phyloP scores from a whole-genome alignment of 2,113 vertebrate genomes.

The Maccullochella peelii region DNA sequence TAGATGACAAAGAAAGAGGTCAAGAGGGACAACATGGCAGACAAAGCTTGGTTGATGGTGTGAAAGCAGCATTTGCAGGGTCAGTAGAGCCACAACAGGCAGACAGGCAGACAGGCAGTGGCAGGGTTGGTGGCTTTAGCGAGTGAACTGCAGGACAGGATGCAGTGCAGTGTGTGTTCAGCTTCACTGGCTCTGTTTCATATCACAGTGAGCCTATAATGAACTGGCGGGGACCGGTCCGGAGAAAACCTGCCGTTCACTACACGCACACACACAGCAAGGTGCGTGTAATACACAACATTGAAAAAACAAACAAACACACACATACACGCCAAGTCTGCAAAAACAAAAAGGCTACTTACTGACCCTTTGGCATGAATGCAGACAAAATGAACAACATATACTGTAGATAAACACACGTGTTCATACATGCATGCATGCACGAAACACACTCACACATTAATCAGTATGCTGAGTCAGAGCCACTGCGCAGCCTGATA shows the following conservation, averaged over 20 bases:
- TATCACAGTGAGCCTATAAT: conserved; percentile 48
- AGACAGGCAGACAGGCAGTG: background rate
- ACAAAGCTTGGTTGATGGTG: conserved; percentile 8
- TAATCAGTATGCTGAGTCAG: conserved; percentile 73
- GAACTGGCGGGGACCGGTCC: conserved; percentile 39
- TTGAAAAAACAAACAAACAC: background rate
- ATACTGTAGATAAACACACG: conserved; percentile 7
- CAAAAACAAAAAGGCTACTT: background rate
- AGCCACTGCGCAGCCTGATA: conserved; percentile 65
- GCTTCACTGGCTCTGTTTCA: conserved; percentile 60
- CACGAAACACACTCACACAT: conserved; percentile 23
- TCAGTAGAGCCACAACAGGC: conserved; percentile 12
- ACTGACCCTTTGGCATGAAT: conserved; percentile 7
- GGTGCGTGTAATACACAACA: background rate
- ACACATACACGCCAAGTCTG: background rate
- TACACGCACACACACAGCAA: conserved; percentile 8
- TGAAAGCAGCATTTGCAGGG: conserved; percentile 4
- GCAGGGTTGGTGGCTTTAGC: conserved; percentile 14
- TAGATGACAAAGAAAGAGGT: background rate
- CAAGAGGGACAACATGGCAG: background rate
- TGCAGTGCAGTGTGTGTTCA: conserved; percentile 43
- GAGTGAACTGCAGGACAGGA: conserved; percentile 55
- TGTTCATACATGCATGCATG: conserved; percentile 9
- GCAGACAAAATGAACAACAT: conserved; percentile 27
- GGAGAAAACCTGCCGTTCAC: conserved; percentile 43